Conservation (phyloP, 2,888 invertebrate species). For the Patella ulyssiponensis region DNA sequence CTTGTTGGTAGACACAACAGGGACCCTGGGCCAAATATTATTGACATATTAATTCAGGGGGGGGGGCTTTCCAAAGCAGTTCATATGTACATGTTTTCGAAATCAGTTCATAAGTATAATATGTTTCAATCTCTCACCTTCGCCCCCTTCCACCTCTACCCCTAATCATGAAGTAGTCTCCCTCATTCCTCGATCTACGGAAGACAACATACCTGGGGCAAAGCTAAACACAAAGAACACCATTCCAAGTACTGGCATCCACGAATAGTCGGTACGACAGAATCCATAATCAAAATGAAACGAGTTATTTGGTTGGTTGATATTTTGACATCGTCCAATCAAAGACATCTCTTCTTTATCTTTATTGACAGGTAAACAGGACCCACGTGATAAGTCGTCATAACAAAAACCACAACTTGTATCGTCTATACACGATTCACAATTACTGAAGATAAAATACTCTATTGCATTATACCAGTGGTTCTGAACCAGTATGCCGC, state of each 20-base stretch:
- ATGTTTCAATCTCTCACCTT: too few species aligned
- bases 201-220: slow-evolving; percentile 67
- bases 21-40: too few species aligned
- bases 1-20: too few species aligned
- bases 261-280: slow-evolving; percentile 51
- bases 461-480: too few species aligned
- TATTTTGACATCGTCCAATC: slow-evolving; percentile 66
- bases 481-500: too few species aligned
- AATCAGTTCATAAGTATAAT: too few species aligned
- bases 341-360: slow-evolving; percentile 35
- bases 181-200: too few species aligned
- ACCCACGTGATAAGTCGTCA: slow-evolving; percentile 29
- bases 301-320: background rate
- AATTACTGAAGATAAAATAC: slow-evolving; percentile 57
- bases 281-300: background rate
- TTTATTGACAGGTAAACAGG: slow-evolving; percentile 18
- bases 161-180: too few species aligned
- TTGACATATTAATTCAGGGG: too few species aligned
- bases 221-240: slow-evolving; percentile 72
- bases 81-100: too few species aligned
- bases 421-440: slow-evolving; percentile 72
- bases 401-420: slow-evolving; percentile 74
- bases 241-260: slow-evolving; percentile 71
- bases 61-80: too few species aligned
- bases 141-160: too few species aligned